Conservation (phyloP, 2,113 vertebrate species). For the Cervus canadensis region DNA sequence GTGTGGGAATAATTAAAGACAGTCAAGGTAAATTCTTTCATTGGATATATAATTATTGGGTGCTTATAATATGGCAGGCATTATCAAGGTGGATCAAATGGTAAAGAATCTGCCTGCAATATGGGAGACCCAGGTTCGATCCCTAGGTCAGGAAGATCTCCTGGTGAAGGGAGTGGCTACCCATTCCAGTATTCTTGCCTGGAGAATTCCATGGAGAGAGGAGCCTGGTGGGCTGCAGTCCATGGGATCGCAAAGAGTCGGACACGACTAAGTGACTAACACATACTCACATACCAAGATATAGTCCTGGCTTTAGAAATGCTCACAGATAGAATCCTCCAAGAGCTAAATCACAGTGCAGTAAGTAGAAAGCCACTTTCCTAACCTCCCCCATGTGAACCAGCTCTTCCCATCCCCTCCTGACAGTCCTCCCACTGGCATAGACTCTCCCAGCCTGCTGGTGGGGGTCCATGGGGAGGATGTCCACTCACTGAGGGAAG, state of each 20-base stretch:
- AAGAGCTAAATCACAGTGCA: not conserved
- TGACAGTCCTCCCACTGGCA: accelerated
- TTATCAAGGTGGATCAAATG: not conserved
- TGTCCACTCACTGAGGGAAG: not conserved
- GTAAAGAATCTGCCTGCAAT: not conserved
- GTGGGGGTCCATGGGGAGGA: accelerated
- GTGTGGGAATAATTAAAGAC: not conserved
- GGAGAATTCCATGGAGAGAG: not conserved
- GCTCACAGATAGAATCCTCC: not conserved
- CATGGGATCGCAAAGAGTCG: not conserved
- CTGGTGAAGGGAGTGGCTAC: not conserved
- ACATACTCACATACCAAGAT: not conserved
- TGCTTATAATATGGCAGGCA: not conserved
- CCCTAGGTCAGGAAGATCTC: not conserved
- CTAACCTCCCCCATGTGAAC: not conserved
- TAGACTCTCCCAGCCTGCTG: accelerated
- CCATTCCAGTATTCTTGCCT: not conserved
- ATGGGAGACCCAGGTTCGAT: not conserved
- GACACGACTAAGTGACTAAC: not conserved
- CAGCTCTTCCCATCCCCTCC: not conserved
- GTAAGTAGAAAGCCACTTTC: not conserved
- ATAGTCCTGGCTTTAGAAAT: not conserved
- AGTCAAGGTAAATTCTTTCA: not conserved
- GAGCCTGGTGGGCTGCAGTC: not conserved
- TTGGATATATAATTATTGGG: not conserved